Evolutionary conservation across 2,888 invertebrate species (phyloP), one percentile per base, ranked within the genome.

Genomic region (Agrotis clavis): DNA sequence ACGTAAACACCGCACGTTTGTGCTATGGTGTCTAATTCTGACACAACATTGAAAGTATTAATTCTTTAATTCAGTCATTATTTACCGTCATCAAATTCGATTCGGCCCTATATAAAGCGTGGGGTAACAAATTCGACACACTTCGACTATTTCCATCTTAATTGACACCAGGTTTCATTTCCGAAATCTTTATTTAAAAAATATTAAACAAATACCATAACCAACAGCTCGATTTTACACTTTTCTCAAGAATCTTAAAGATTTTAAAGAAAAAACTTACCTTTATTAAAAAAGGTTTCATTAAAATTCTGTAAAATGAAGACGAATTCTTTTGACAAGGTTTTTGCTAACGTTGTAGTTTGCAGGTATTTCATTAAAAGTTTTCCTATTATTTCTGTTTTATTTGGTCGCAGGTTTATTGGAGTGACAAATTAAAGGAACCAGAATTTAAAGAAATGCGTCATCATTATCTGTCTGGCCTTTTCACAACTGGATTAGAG

Each of bases 21-120:
- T 57, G 13, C n/a, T n/a, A 13, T 35, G 35, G 35, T 57, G 25
- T 25, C 25, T 25, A 25, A 2, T 21, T 57, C n/a, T 75, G 75
- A 76, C 80, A 74, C 79, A 78, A 82, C 67, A 66, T 82, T 69
- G 79, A 88, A 86, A 88, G 82, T 80, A 85, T 88, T 78, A 82
- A 85, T 88, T 88, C 79, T 86, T 75, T 65, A 71, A 79, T 83
- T 77, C 77, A 73, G 77, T 87, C 87, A 87, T 82, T 41, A 70
- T 85, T 79, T 82, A 72, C 81, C 81, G 76, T 84, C 85, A 88
- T 87, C 85, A 84, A 82, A 86, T 87, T 90, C 85, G 84, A 83
- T 81, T 85, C 81, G 77, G 75, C 50, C 51, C 60, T 81, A 87
- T 87, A 86, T 81, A 73, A 68, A 66, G 88, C 87, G 89, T 90